Conservation (phyloP, 2,113 vertebrate species). For the Sardina pilchardus region DNA sequence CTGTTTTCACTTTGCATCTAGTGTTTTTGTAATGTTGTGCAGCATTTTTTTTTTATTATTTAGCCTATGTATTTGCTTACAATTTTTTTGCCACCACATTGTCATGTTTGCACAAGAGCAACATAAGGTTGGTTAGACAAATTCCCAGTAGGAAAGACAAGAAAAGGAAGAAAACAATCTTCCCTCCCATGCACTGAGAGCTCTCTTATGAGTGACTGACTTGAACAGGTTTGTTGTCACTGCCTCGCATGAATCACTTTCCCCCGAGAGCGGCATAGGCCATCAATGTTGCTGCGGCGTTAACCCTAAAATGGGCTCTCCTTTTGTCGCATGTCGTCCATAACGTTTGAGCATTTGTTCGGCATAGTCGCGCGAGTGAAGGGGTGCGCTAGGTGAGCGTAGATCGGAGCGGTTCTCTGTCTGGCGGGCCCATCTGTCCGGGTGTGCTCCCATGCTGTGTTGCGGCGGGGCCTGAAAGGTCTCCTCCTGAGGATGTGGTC, state of each 20-base stretch:
- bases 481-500: constrained; percentile 2
- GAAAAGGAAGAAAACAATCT: neutral
- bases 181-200: neutral
- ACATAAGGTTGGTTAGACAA: neutral
- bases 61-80: neutral
- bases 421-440: constrained; percentile 37
- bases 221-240: neutral
- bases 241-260: neutral
- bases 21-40: neutral
- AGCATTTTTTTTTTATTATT: neutral
- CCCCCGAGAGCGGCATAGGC: neutral
- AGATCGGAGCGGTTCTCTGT: neutral
- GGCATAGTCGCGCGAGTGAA: neutral
- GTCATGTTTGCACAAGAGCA: neutral
- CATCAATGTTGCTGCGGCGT: neutral
- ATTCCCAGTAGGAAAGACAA: neutral
- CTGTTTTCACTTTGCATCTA: neutral
- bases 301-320: neutral
- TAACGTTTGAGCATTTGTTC: neutral
- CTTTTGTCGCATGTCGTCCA: neutral
- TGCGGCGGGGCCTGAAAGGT: constrained; percentile 24
- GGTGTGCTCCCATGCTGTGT: constrained; percentile 23
- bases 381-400: neutral
- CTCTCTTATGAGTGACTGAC: neutral
- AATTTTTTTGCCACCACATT: neutral